Base-by-base conservation (phyloP, 2,888 invertebrate genomes). In the Scelioninae gen. 2 region DNA sequence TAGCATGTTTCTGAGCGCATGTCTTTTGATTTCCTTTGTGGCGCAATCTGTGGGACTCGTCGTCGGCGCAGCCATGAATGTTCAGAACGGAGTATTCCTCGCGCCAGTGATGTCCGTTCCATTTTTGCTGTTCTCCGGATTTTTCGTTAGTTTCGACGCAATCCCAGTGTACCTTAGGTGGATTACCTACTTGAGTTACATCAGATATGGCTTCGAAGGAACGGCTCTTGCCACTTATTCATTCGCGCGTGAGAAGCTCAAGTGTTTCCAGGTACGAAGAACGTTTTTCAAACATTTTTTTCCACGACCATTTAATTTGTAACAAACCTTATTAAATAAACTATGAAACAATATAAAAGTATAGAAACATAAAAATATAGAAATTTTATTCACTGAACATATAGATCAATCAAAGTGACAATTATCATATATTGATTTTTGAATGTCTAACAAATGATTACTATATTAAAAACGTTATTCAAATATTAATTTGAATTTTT, bases 31-130 rank as follows among this genome's bases (percentile, higher is more conserved):
- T 76, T 94, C 96, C 0, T 95, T 97, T 82, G 97, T 97, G 57
- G 97, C 97, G 22, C 97, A 98, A 88, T 96, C 96, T 79, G 94
- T 97, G 5, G 97, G 97, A 1, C 89, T 98, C 2, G 94, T 97
- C 0, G 96, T 98, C 4, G 97, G 97, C 5, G 97, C 97, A 39
- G 97, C 96, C 4, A 96, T 96, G 92, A 95, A 95, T 81, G 95
- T 96, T 9, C 88, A 97, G 92, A 96, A 96, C 84, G 97, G 97
- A 22, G 97, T 97, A 57, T 98, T 97, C 88, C 89, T 98, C 79
- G 97, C 97, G 5, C 97, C 97, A 0, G 96, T 97, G 43, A 96
- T 96, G 94, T 95, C 95, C 0, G 97, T 97, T 45, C 97, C 97
- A 31, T 96, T 98, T 89, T 89, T 98, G 64, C 89, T 97, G 69